Evolutionary conservation across 1,140 invertebrate species (phyloP), one percentile per base, ranked within the genome.

Genomic region (Paramacrobiotus metropolitanus): DNA sequence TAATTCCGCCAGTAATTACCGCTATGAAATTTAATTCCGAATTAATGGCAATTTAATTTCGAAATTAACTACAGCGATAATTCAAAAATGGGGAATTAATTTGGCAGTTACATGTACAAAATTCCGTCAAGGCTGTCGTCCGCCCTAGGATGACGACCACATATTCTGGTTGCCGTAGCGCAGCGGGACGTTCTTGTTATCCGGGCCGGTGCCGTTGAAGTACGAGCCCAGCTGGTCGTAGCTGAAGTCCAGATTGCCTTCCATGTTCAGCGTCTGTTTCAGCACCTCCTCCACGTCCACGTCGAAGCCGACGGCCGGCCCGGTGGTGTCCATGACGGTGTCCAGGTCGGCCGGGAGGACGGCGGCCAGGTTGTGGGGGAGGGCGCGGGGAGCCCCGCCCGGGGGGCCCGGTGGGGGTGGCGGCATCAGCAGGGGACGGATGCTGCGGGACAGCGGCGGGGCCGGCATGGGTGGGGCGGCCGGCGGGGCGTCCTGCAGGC

Each of bases 241-340:
- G n/a, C n/a, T n/a, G n/a, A n/a, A n/a, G n/a, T n/a, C n/a, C n/a
- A 55, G 21, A 55, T 55, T 55, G 4, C 48, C 48, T 55, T 24
- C 48, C 15, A 55, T 24, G 15, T 15, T 20, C 48, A 55, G 15
- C 48, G 15, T 21, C 15, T 20, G 21, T 4, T 55, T 55, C 21
- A 55, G 21, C 15, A 55, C 48, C 21, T 15, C 48, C 15, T 55
- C 48, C 15, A 55, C 48, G 21, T 55, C 48, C 48, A 55, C 48
- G 24, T 24, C 48, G 15, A 24, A 55, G 15, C n/a, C n/a, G n/a
- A 55, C 4, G 15, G 15, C 48, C 21, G 48, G 21, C 48, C 24
- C 15, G 15, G 21, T 9, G 4, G 48, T 55, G 15, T 55, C 48
- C 48, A 55, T 55, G 21, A 15, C 15, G 24, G 21, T 9, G 48